Conservation (phyloP, 2,888 invertebrate species). For the Rhodophaea formosa region DNA sequence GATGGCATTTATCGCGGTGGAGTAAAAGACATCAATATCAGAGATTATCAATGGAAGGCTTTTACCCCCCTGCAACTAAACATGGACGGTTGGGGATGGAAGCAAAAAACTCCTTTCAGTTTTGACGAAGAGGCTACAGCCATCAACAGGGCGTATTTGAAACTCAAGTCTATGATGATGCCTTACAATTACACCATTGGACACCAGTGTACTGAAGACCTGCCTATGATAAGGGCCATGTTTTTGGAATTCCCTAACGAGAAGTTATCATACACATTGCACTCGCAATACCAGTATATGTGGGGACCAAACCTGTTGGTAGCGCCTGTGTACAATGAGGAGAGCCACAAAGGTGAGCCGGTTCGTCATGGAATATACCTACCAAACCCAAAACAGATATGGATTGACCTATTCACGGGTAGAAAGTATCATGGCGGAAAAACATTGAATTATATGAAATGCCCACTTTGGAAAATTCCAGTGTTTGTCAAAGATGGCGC, state of each 20-base stretch:
- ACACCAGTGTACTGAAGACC: constrained; percentile 52
- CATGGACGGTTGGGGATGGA: constrained; percentile 73
- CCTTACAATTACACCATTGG: constrained; percentile 70
- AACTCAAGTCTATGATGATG: constrained; percentile 67
- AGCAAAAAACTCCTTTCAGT: constrained; percentile 64
- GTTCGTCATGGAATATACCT: constrained; percentile 60
- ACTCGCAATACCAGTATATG: constrained; percentile 73
- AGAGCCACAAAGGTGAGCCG: constrained; percentile 33
- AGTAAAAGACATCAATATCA: constrained; percentile 55
- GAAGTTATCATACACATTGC: constrained; percentile 50
- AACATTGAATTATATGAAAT: constrained; percentile 54
- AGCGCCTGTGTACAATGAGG: constrained; percentile 61
- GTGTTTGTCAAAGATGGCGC: constrained; percentile 68
- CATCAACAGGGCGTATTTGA: constrained; percentile 69
- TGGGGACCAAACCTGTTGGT: constrained; percentile 71
- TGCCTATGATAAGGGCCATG: constrained; percentile 73
- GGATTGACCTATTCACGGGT: constrained; percentile 69
- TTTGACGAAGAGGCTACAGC: constrained; percentile 56
- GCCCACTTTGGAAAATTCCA: constrained; percentile 69
- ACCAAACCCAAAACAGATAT: constrained; percentile 57
- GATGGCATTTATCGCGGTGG: constrained; percentile 69
- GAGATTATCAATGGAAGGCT: constrained; percentile 74
- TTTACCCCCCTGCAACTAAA: constrained; percentile 72
- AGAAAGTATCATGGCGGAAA: constrained; percentile 67
- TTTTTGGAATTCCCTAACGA: constrained; percentile 66